Evolutionary conservation across 23 tunicate species (phyloP).

Genomic region (Trididemnum clinides): DNA sequence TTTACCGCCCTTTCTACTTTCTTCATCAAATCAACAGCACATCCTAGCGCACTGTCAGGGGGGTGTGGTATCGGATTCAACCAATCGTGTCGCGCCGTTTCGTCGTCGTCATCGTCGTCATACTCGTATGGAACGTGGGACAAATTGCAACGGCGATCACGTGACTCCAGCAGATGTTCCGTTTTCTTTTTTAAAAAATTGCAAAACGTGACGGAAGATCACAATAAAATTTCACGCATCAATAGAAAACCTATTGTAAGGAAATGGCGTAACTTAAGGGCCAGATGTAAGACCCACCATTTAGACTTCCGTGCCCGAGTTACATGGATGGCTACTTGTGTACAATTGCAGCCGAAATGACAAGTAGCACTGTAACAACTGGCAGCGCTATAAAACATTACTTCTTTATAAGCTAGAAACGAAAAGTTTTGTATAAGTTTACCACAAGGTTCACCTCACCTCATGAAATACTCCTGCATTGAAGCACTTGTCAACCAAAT

Average conservation of each 20-base stretch:
- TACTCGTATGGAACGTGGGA: conserved; percentile 40
- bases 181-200: too few species aligned
- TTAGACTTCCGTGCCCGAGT: too few species aligned
- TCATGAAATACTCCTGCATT: conserved; percentile 51
- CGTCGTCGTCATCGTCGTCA: conserved; percentile 6
- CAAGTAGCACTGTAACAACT: too few species aligned
- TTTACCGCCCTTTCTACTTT: conserved; percentile 53
- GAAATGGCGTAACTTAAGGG: too few species aligned
- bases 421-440: neutral
- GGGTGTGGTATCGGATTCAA: conserved; percentile 61
- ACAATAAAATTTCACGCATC: too few species aligned
- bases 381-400: too few species aligned
- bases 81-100: conserved; percentile 53
- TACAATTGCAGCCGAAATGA: too few species aligned
- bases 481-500: conserved; percentile 53
- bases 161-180: conserved; percentile 27
- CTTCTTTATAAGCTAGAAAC: too few species aligned
- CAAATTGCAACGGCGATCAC: conserved; percentile 41
- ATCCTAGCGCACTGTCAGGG: conserved; percentile 58
- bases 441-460: neutral
- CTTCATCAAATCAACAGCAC: conserved; percentile 57
- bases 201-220: too few species aligned
- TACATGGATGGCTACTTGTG: too few species aligned
- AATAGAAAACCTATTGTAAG: too few species aligned
- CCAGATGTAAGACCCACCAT: too few species aligned